Evolutionary conservation across 2,113 vertebrate species (phyloP).

Genomic region (Anoura caudifer): DNA sequence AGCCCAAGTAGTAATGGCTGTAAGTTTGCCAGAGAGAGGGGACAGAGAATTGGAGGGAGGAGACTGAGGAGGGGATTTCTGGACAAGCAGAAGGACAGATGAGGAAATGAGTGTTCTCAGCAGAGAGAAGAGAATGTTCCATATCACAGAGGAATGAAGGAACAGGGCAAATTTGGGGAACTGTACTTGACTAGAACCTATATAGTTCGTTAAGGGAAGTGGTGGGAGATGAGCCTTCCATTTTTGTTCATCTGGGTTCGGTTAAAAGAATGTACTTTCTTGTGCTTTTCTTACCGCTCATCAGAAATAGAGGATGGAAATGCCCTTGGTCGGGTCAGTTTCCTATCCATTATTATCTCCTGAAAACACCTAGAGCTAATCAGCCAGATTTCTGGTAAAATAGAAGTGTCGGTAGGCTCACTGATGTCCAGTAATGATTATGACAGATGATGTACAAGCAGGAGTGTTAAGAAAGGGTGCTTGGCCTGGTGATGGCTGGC

Average conservation of each 20-base stretch:
- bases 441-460: neutral
- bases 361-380: neutral
- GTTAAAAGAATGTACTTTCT: neutral
- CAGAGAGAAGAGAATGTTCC: neutral
- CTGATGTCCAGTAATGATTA: neutral
- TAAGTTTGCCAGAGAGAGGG: neutral
- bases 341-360: neutral
- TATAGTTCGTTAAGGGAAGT: neutral
- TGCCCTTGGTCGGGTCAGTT: neutral
- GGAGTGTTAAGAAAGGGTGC: neutral
- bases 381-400: neutral
- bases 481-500: neutral
- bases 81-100: neutral
- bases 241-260: neutral
- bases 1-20: neutral
- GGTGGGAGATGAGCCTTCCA: neutral
- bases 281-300: neutral
- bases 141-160: neutral
- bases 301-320: neutral
- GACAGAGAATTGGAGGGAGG: neutral
- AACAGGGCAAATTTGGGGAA: neutral
- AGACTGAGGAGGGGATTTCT: neutral
- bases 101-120: neutral
- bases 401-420: neutral
- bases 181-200: neutral